A percentile compares a stretch with the other conserved stretches of the same genome.
phyloP scores from a whole-genome alignment of 1,140 invertebrate genomes.

The Zaprionus camerounensis region DNA sequence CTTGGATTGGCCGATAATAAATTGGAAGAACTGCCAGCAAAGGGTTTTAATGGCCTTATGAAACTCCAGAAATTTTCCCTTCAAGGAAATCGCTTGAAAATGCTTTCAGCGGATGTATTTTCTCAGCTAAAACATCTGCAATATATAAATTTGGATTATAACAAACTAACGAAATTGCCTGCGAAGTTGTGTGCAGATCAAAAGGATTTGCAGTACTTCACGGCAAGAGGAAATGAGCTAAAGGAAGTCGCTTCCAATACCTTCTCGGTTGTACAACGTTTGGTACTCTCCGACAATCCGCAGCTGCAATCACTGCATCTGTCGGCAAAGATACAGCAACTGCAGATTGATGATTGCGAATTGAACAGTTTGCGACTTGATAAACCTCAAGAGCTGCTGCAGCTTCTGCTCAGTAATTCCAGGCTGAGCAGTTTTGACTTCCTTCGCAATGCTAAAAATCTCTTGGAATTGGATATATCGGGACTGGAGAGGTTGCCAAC shows the following conservation, averaged over 20 bases:
- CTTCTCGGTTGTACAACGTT: constrained; percentile 27
- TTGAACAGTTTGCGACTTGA: constrained; percentile 37
- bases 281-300: constrained; percentile 50
- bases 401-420: constrained; percentile 51
- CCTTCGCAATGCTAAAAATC: constrained; percentile 42
- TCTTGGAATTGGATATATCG: constrained; percentile 60
- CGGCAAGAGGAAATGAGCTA: constrained; percentile 47
- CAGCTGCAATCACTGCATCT: constrained; percentile 35
- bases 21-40: constrained; percentile 36
- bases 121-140: constrained; percentile 21
- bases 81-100: constrained; percentile 42
- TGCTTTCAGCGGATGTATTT: constrained; percentile 26
- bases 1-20: constrained; percentile 55
- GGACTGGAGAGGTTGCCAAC: constrained; percentile 43
- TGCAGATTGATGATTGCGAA: constrained; percentile 51
- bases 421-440: constrained; percentile 49
- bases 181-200: constrained; percentile 34
- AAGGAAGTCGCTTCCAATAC: constrained; percentile 33
- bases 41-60: constrained; percentile 30
- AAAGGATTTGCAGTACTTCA: constrained; percentile 31
- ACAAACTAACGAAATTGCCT: constrained; percentile 41
- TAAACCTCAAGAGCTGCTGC: constrained; percentile 40
- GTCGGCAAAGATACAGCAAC: constrained; percentile 19
- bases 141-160: constrained; percentile 51
- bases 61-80: constrained; percentile 42